These are phyloP conservation scores for Lacerta agilis DNA, from an alignment of 2,797 vertebrate species.

Conservation along the genomic window DNA sequence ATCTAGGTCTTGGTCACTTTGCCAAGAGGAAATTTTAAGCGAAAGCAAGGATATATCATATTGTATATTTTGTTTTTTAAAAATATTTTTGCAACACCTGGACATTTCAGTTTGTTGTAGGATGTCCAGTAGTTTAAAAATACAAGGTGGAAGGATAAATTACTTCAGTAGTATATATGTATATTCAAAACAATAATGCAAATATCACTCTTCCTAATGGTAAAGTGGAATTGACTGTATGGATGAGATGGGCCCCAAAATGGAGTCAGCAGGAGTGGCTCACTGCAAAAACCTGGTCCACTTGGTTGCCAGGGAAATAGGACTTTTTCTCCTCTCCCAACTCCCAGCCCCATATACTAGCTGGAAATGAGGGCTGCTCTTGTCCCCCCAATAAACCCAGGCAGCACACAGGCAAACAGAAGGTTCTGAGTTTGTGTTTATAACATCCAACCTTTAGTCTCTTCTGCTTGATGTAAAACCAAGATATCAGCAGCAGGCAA, in stretches of 20 bases:
- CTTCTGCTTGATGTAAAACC: not conserved
- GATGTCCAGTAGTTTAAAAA: not conserved
- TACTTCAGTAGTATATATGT: not conserved
- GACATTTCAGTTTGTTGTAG: not conserved
- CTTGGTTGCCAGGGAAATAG: not conserved
- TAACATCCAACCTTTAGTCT: not conserved
- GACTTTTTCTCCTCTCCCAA: not conserved
- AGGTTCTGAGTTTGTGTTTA: not conserved
- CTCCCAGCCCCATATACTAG: no score
- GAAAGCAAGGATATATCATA: not conserved
- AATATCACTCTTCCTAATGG: not conserved
- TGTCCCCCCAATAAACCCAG: not conserved
- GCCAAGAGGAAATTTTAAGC: not conserved
- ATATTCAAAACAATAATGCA: not conserved
- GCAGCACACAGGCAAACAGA: no score
- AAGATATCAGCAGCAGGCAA: not conserved
- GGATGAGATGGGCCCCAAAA: not conserved
- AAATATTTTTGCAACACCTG: not conserved
- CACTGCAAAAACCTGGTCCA: not conserved
- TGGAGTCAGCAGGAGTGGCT: no score
- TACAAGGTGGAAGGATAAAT: not conserved
- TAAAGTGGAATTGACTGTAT: not conserved
- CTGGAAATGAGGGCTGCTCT: not conserved
- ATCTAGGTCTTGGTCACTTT: not conserved
- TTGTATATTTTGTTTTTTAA: not conserved